These are phyloP conservation scores for Pheosia gnoma DNA, from an alignment of 2,888 invertebrate species.

Conservation along the genomic window DNA sequence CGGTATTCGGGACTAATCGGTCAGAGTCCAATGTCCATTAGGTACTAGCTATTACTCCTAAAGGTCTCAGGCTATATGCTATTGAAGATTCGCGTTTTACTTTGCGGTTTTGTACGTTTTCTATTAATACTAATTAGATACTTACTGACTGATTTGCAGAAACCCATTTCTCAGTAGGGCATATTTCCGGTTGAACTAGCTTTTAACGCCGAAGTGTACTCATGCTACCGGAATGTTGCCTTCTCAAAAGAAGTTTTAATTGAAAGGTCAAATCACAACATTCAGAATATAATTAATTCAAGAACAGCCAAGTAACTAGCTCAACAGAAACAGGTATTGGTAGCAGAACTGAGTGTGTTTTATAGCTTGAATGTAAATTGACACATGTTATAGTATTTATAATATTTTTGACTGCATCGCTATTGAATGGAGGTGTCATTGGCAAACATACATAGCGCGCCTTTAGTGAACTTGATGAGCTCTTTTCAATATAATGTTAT, in stretches of 20 bases:
- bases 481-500: neutral
- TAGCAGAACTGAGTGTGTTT: neutral
- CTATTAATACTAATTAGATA: neutral
- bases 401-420: slow-evolving; percentile 2
- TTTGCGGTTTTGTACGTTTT: neutral
- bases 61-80: neutral
- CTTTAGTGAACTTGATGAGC: neutral
- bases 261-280: neutral
- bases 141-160: neutral
- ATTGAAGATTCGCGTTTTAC: neutral
- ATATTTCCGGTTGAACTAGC: neutral
- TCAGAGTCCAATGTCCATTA: neutral
- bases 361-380: neutral
- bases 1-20: neutral
- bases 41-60: neutral
- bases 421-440: neutral
- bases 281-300: neutral
- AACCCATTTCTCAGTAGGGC: neutral
- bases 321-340: no score
- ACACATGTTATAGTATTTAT: neutral
- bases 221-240: neutral
- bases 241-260: neutral
- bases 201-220: neutral
- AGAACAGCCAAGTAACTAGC: neutral
- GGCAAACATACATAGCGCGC: neutral